Conservation (phyloP, 2,888 invertebrate species). For the Acleris laterana region DNA sequence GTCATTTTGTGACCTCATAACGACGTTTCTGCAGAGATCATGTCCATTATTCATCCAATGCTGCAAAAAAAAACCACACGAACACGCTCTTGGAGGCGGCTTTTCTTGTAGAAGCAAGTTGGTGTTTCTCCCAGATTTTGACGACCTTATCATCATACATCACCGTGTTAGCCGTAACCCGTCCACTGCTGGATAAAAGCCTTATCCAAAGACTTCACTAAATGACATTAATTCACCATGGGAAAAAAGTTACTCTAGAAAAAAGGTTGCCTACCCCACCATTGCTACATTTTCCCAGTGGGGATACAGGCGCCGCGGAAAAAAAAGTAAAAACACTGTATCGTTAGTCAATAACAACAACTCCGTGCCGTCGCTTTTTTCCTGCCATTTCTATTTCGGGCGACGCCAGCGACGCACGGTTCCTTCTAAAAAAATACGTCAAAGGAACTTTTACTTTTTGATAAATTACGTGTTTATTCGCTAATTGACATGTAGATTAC, state of each 20-base stretch:
- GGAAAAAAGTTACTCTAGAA: conserved; percentile 22
- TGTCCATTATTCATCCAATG: too few species aligned
- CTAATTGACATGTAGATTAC: conserved; percentile 13
- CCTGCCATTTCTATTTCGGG: conserved; percentile 74
- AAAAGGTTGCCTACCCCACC: conserved; percentile 62
- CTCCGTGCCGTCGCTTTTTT: conserved; percentile 65
- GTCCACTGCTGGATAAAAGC: too few species aligned
- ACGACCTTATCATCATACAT: too few species aligned
- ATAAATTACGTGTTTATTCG: not conserved
- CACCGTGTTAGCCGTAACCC: too few species aligned
- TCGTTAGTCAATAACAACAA: conserved; percentile 75
- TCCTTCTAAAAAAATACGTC: conserved; percentile 42
- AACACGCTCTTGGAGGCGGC: too few species aligned
- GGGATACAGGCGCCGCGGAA: conserved; percentile 75
- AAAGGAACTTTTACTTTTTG: conserved; percentile 40
- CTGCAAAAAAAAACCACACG: too few species aligned
- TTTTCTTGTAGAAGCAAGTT: too few species aligned
- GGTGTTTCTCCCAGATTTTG: too few species aligned
- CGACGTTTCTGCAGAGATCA: too few species aligned
- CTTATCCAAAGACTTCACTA: not conserved
- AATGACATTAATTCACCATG: not conserved
- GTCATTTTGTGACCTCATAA: too few species aligned
- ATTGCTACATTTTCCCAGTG: conserved; percentile 72
- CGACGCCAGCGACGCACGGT: conserved; percentile 61
- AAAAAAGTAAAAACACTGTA: conserved; percentile 76